Base-by-base conservation (phyloP, 2,797 vertebrate genomes). In the Gastrophryne carolinensis region DNA sequence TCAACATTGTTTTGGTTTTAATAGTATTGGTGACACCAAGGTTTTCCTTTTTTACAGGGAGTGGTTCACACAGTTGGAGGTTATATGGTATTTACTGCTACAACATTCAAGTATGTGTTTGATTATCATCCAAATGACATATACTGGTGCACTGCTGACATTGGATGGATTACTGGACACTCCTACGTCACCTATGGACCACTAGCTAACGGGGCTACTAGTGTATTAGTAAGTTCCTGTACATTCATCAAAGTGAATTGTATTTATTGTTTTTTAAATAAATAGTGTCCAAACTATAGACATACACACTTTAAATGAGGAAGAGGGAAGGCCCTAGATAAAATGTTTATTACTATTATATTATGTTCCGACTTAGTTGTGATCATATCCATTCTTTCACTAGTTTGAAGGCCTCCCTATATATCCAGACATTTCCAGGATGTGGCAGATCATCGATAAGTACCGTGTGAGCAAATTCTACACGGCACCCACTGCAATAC, bases 131-230 rank as follows among this genome's bases (percentile, higher is more conserved):
- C 89, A 0, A 90, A 94, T 2, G 97, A 99, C 21, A 80, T 99
- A 26, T 99, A 95, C 88, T 99, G 97, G 97, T 99, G 97, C 88
- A 99, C 97, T 0, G 97, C 96, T 0, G 97, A 99, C 87, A 94
- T 98, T 2, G 97, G 97, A 0, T 99, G 97, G 97, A 98, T 98
- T 83, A 98, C 97, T 0, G 97, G 97, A 9, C 97, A 99, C 83
- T 98, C 97, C 68, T 99, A 98, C 85, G 87, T 98, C 87, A 93
- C 94, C 4, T 99, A 99, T 0, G 97, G 96, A 8, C 97, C 97
- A 1, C 84, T 99, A 85, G 96, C 95, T 12, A 97, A 98, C 0
- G 97, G 95, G 13, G 96, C 95, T 73, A 95, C 95, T 67, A 94
- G 94, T 5, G 90, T 99, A 50, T 79, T 99, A 88, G 97, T 99